Conservation (phyloP, 2,113 vertebrate species). For the Halichoerus grypus region DNA sequence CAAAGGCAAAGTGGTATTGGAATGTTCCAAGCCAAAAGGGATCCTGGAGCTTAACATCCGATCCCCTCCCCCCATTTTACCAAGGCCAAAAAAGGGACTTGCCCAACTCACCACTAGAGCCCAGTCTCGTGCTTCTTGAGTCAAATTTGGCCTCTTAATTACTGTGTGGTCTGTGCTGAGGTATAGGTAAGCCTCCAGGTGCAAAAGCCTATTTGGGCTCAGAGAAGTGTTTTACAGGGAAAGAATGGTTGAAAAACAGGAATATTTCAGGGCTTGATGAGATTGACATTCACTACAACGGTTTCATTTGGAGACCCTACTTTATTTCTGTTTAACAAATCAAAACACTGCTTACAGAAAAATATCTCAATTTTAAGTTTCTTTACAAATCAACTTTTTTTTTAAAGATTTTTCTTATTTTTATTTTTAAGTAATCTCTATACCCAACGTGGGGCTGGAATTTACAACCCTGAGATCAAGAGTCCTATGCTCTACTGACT, state of each 20-base stretch:
- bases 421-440: neutral
- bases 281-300: neutral
- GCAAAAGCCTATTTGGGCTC: neutral
- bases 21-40: neutral
- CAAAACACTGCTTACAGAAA: conserved; percentile 16
- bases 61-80: neutral
- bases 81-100: neutral
- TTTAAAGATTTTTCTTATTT: neutral
- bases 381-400: neutral
- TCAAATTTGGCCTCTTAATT: neutral
- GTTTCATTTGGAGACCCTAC: neutral
- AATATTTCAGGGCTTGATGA: neutral
- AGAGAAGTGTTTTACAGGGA: neutral
- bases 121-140: neutral
- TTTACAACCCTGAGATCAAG: neutral
- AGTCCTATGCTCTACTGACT: neutral
- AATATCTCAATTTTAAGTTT: conserved; percentile 28
- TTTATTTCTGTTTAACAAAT: conserved; percentile 42
- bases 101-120: neutral
- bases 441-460: neutral
- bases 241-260: neutral
- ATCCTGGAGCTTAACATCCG: neutral
- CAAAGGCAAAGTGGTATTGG: neutral
- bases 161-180: neutral
- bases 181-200: neutral